Conservation (phyloP, 35 echinoderm and acorn worm species). For the Amphiura filiformis region DNA sequence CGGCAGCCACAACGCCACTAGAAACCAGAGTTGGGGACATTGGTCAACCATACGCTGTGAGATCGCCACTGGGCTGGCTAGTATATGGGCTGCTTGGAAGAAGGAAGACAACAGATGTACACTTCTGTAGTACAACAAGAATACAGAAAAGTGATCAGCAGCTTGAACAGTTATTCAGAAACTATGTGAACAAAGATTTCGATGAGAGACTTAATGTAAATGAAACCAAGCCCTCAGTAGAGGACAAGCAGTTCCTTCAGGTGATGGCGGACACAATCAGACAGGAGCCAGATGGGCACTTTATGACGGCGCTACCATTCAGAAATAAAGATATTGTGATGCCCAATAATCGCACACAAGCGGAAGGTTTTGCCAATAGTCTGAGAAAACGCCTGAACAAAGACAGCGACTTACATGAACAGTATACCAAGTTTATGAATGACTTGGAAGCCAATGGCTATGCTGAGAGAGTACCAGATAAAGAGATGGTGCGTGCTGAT, state of each 20-base stretch:
- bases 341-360: slow-evolving; percentile 64
- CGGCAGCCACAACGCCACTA: too few relatives aligned
- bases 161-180: too few relatives aligned
- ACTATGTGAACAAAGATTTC: too few relatives aligned
- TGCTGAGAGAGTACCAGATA: slow-evolving; percentile 33
- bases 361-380: slow-evolving; percentile 3
- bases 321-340: slow-evolving; percentile 28
- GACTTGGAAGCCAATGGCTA: slow-evolving; percentile 16
- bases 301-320: slow-evolving; percentile 67
- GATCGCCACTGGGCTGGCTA: too few relatives aligned
- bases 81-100: too few relatives aligned
- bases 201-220: too few relatives aligned
- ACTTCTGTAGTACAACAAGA: too few relatives aligned
- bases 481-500: neutral
- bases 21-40: too few relatives aligned
- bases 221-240: neutral
- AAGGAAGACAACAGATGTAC: too few relatives aligned
- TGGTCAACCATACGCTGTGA: too few relatives aligned
- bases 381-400: slow-evolving; percentile 33
- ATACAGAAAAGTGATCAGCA: too few relatives aligned
- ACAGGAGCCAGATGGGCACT: slow-evolving; percentile 39
- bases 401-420: slow-evolving; percentile 4
- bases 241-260: neutral
- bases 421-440: slow-evolving; percentile 50
- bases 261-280: neutral